These are phyloP conservation scores for Percina caprodes DNA, from an alignment of 2,113 vertebrate genomes.

Conservation along the genomic window DNA sequence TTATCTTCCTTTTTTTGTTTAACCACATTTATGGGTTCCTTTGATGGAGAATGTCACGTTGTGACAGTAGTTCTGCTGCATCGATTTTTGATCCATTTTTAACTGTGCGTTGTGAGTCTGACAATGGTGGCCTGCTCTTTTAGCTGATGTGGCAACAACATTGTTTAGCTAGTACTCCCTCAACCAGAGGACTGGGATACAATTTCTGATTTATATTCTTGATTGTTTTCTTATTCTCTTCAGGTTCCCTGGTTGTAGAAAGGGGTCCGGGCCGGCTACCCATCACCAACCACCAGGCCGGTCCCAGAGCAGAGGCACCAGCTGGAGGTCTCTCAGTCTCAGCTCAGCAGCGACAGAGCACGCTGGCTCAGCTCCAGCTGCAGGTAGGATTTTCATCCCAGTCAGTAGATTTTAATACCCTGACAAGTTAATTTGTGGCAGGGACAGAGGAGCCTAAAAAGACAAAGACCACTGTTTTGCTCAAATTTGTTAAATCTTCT, in stretches of 20 bases:
- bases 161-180: too few relatives aligned
- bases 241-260: conserved; percentile 84
- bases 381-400: conserved; percentile 67
- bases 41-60: not conserved
- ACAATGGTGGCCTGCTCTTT: not conserved
- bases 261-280: conserved; percentile 69
- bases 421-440: not conserved
- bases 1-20: not conserved
- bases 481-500: not conserved
- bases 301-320: conserved; percentile 73
- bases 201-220: not conserved
- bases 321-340: conserved; percentile 47
- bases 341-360: conserved; percentile 81
- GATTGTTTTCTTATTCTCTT: not conserved
- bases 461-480: not conserved
- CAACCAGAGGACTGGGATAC: not conserved
- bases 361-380: conserved; percentile 86
- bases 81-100: not conserved
- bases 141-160: too few relatives aligned
- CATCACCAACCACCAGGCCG: conserved; percentile 59
- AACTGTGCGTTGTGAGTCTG: not conserved
- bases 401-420: not conserved
- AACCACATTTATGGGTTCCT: not conserved
- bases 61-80: not conserved
- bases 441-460: not conserved